Conservation (phyloP, 1,140 invertebrate genomes). For the Pemphigus obesinymphae region DNA sequence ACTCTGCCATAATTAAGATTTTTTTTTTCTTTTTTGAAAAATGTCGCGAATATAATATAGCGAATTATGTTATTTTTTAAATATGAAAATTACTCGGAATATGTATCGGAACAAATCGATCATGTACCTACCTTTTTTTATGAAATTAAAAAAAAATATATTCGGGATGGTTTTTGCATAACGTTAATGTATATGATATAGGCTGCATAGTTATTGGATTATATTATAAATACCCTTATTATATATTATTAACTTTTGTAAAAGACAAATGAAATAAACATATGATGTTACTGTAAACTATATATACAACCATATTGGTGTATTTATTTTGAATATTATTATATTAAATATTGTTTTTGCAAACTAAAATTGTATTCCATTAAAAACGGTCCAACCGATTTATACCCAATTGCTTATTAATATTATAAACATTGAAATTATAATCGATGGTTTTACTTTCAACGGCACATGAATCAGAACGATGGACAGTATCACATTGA, state of each 20-base stretch:
- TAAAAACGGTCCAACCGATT: too few species aligned
- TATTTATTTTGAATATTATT: neutral
- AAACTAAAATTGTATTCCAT: neutral
- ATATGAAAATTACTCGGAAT: neutral
- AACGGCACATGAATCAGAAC: too few species aligned
- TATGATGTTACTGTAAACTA: conserved; percentile 20
- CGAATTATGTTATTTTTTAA: neutral
- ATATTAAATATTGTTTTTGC: neutral
- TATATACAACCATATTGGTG: neutral
- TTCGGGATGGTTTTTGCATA: neutral
- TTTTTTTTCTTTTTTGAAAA: too few species aligned
- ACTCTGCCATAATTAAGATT: neutral
- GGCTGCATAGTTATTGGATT: conserved; percentile 3
- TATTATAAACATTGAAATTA: too few species aligned
- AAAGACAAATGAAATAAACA: conserved; percentile 31
- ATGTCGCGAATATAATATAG: neutral
- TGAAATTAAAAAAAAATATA: conserved; percentile 6
- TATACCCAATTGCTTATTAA: too few species aligned
- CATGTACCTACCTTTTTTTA: neutral
- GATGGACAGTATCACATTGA: too few species aligned
- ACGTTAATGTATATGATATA: neutral
- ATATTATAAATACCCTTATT: too few species aligned
- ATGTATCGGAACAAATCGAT: neutral
- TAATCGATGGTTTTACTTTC: too few species aligned
- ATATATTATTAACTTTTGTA: conserved; percentile 32